Conservation (phyloP, 2,888 invertebrate species). For the Meganola albula region DNA sequence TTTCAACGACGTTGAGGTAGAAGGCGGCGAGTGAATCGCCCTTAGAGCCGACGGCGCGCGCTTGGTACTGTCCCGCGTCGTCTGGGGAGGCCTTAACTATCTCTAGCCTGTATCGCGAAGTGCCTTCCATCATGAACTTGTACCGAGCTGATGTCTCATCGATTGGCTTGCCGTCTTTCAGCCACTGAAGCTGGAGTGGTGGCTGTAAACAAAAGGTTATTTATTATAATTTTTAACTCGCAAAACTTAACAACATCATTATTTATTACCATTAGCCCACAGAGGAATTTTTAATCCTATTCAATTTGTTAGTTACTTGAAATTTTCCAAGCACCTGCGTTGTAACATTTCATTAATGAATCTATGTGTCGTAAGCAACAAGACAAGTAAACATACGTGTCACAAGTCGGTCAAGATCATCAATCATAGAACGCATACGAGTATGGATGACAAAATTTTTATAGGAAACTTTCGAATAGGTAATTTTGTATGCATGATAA, state of each 20-base stretch:
- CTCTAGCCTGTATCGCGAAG: conserved; percentile 86
- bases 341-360: not conserved
- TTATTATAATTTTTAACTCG: too few relatives aligned
- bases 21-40: conserved; percentile 90
- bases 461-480: not conserved
- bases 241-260: too few relatives aligned
- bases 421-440: not conserved
- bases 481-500: too few relatives aligned
- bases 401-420: not conserved
- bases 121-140: conserved; percentile 89
- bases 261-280: too few relatives aligned
- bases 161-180: conserved; percentile 94
- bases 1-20: conserved; percentile 86
- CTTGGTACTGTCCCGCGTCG: conserved; percentile 93
- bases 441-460: not conserved
- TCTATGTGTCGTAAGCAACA: not conserved
- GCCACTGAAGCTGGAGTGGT: conserved; percentile 86
- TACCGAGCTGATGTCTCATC: conserved; percentile 87
- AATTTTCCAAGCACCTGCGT: too few relatives aligned
- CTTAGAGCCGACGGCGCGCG: conserved; percentile 90
- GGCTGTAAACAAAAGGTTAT: conserved; percentile 47
- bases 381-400: not conserved
- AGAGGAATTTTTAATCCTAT: too few relatives aligned
- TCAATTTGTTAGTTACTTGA: too few relatives aligned
- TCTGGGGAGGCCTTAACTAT: conserved; percentile 84